Conservation (phyloP, 2,113 vertebrate genomes). For the Hemibagrus wyckioides region DNA sequence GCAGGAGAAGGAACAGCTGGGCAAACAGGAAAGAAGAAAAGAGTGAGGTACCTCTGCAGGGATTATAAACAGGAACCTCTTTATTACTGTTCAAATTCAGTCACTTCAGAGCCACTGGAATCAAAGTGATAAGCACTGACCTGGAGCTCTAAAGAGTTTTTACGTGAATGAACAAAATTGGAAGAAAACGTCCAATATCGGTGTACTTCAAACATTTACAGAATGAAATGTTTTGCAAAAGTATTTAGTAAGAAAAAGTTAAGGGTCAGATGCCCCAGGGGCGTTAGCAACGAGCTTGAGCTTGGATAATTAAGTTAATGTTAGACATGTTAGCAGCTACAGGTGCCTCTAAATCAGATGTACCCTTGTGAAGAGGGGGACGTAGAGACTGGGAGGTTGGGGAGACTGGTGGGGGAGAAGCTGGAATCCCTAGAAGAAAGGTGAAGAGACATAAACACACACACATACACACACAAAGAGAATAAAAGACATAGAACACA, state of each 20-base stretch:
- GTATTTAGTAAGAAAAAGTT: constrained; percentile 27
- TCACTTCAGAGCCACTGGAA: neutral
- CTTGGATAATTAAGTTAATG: constrained; percentile 18
- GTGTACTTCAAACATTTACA: neutral
- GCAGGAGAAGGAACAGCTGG: constrained; percentile 79
- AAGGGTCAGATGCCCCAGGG: constrained; percentile 10
- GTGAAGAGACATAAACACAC: constrained; percentile 65
- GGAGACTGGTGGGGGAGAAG: constrained; percentile 74
- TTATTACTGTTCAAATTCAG: neutral
- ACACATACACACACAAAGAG: constrained; percentile 9
- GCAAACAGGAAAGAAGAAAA: constrained; percentile 82
- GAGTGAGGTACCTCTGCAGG: constrained; percentile 58
- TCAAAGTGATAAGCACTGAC: constrained; percentile 1
- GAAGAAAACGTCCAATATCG: neutral
- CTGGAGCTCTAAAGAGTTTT: neutral
- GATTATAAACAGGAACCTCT: constrained; percentile 18
- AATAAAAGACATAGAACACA: constrained; percentile 5
- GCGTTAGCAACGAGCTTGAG: constrained; percentile 12
- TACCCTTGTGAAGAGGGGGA: constrained; percentile 77
- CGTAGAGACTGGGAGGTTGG: constrained; percentile 70
- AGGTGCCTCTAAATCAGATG: constrained; percentile 65
- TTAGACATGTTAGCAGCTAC: constrained; percentile 37
- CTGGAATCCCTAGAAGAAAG: constrained; percentile 74
- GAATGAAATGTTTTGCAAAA: neutral
- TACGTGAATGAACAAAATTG: neutral